Evolutionary conservation across 2,797 vertebrate species (phyloP).

Genomic region (Trichosurus vulpecula): DNA sequence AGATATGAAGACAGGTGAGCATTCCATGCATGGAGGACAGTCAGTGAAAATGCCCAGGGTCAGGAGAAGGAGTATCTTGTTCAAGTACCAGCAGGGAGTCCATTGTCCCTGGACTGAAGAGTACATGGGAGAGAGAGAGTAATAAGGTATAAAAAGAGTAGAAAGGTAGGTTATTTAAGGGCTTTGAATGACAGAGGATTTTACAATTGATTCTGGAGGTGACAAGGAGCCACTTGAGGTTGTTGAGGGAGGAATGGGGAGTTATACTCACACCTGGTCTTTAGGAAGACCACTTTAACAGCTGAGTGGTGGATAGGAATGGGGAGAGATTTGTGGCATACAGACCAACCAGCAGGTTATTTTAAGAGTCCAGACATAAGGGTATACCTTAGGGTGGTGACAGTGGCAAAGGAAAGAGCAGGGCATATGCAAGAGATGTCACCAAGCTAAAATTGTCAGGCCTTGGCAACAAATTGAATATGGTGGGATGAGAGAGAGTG

Average conservation of each 20-base stretch:
- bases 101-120: neutral
- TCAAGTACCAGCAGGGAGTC: neutral
- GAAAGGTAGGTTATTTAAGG: neutral
- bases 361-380: neutral
- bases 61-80: neutral
- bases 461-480: neutral
- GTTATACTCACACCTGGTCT: neutral
- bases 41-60: neutral
- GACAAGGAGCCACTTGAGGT: neutral
- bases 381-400: neutral
- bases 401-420: neutral
- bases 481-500: neutral
- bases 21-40: neutral
- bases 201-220: neutral
- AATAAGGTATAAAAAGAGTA: neutral
- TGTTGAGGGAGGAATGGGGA: neutral
- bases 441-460: neutral
- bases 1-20: neutral
- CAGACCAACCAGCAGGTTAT: neutral
- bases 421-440: neutral
- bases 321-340: neutral
- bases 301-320: neutral
- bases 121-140: no score
- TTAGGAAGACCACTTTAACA: neutral
- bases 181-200: neutral